Percentiles rank a stretch among this genome's conserved stretches.
These are phyloP conservation scores for Carposina sasakii DNA, from an alignment of 1,140 invertebrate genomes.

Conservation along the genomic window DNA sequence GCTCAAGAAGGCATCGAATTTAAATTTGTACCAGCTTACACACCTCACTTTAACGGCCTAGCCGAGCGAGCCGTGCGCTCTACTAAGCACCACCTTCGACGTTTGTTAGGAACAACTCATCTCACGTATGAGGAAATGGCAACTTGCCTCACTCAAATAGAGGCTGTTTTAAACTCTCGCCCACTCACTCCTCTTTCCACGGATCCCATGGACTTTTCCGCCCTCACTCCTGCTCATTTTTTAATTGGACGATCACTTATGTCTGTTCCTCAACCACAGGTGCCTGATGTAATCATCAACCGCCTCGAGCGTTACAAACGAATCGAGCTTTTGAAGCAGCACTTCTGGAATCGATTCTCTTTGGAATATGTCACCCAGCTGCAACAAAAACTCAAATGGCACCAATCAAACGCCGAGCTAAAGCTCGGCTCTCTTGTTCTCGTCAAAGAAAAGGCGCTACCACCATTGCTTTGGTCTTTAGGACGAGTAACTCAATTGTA, in stretches of 20 bases:
- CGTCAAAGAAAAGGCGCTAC: background rate
- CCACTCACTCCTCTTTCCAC: constrained; percentile 10
- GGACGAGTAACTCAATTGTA: background rate
- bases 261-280: constrained; percentile 9
- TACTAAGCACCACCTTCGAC: constrained; percentile 15
- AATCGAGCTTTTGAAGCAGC: constrained; percentile 15
- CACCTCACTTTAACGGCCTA: constrained; percentile 21
- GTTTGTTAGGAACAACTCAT: constrained; percentile 12
- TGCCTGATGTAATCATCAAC: background rate
- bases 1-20: constrained; percentile 20
- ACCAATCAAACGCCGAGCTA: background rate
- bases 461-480: background rate
- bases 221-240: constrained; percentile 13
- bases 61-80: constrained; percentile 17
- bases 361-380: constrained; percentile 14
- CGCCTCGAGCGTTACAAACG: constrained; percentile 12
- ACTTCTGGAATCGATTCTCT: constrained; percentile 20
- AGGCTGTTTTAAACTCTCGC: constrained; percentile 17
- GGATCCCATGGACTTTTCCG: constrained; percentile 12
- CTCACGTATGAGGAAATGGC: constrained; percentile 18
- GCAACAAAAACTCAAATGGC: constrained; percentile 14
- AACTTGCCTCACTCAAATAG: constrained; percentile 14
- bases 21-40: constrained; percentile 14
- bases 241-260: constrained; percentile 13
- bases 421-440: background rate